Evolutionary conservation across 2,888 invertebrate species (phyloP).

Genomic region (Adela reaumurella): DNA sequence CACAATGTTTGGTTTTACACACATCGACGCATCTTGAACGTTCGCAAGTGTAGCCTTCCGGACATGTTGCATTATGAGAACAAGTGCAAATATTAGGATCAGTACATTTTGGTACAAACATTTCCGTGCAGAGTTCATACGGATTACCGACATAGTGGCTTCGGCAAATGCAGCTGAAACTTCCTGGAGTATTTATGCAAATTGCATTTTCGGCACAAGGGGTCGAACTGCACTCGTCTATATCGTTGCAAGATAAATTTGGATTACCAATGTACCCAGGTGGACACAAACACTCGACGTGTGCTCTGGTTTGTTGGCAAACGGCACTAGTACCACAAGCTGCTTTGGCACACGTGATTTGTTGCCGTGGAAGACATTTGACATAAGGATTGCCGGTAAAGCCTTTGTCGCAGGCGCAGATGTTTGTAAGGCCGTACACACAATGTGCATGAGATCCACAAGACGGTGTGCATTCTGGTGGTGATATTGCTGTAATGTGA

Average conservation of each 20-base stretch:
- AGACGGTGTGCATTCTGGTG: constrained; percentile 73
- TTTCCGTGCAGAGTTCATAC: constrained; percentile 73
- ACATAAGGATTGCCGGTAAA: constrained; percentile 85
- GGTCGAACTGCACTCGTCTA: constrained; percentile 76
- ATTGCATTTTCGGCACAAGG: constrained; percentile 83
- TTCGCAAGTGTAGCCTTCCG: constrained; percentile 72
- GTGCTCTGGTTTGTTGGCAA: constrained; percentile 71
- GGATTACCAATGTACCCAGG: constrained; percentile 85
- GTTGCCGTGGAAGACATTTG: constrained; percentile 68
- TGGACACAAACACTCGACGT: constrained; percentile 78
- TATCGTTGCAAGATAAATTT: constrained; percentile 78
- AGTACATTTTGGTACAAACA: constrained; percentile 66
- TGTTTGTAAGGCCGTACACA: constrained; percentile 72
- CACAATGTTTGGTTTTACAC: constrained; percentile 73
- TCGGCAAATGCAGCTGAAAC: constrained; percentile 86
- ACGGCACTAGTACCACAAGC: constrained; percentile 77
- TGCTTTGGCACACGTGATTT: constrained; percentile 66
- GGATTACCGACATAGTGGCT: constrained; percentile 84
- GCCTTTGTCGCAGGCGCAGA: constrained; percentile 81
- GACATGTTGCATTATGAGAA: constrained; percentile 67
- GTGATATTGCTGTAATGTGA: constrained; percentile 63
- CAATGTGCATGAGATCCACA: constrained; percentile 86
- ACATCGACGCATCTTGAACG: constrained; percentile 71
- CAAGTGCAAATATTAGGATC: constrained; percentile 70
- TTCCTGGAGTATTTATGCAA: constrained; percentile 86